phyloP scores from a whole-genome alignment of 1,140 invertebrate species.

The Eurytemora carolleeae region DNA sequence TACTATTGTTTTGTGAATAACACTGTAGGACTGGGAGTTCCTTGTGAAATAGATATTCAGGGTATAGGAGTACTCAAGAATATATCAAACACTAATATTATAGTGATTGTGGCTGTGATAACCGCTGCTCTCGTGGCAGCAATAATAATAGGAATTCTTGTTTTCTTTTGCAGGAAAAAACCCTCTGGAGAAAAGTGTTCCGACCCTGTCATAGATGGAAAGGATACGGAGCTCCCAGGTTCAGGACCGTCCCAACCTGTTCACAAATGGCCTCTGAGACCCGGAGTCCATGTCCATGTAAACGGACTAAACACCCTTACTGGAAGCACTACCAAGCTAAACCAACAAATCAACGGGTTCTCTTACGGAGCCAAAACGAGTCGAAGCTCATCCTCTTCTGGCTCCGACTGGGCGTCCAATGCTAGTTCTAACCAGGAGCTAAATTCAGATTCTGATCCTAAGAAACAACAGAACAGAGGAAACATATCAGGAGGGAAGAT shows the following conservation, averaged over 20 bases:
- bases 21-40: slow-evolving; percentile 44
- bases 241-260: slow-evolving; percentile 20
- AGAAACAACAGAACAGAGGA: too few relatives aligned
- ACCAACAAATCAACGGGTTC: slow-evolving; percentile 21
- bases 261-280: slow-evolving; percentile 60
- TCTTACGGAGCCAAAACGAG: slow-evolving; percentile 18
- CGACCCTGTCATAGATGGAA: neutral
- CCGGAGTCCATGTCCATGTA: slow-evolving; percentile 64
- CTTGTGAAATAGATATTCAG: slow-evolving; percentile 55
- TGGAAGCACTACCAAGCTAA: slow-evolving; percentile 22
- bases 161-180: slow-evolving; percentile 47
- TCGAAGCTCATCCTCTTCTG: neutral
- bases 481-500: too few relatives aligned
- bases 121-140: slow-evolving; percentile 51
- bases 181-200: neutral
- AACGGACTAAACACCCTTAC: slow-evolving; percentile 44
- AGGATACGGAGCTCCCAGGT: neutral
- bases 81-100: slow-evolving; percentile 37
- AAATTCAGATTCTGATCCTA: neutral
- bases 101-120: slow-evolving; percentile 49
- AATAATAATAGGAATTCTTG: slow-evolving; percentile 56
- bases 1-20: slow-evolving; percentile 69
- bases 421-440: neutral
- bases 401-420: neutral
- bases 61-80: slow-evolving; percentile 24